Conservation (phyloP, 2,113 vertebrate species). For the Riparia riparia region DNA sequence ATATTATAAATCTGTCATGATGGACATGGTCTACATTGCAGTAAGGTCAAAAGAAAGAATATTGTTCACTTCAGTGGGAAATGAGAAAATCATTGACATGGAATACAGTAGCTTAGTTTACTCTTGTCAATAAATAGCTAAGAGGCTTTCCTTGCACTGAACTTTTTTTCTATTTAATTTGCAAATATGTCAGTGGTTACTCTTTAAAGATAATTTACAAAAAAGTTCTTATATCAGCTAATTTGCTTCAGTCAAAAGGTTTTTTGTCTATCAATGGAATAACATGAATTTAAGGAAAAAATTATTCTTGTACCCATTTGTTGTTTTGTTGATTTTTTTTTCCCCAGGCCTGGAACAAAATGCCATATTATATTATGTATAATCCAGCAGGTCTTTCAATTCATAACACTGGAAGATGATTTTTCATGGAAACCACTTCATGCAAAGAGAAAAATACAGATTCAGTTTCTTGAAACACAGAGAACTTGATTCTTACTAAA, state of each 20-base stretch:
- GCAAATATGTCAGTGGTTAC: not conserved
- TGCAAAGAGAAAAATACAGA: not conserved
- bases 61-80: not conserved
- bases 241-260: not conserved
- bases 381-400: not conserved
- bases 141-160: not conserved
- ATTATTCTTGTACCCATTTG: not conserved
- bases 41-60: not conserved
- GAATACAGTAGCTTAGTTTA: not conserved
- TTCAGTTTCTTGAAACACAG: not conserved
- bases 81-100: not conserved
- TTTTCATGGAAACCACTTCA: not conserved
- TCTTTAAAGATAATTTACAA: not conserved
- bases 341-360: not conserved
- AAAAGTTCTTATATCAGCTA: not conserved
- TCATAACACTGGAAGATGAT: not conserved
- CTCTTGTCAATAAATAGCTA: not conserved
- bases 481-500: not conserved
- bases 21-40: not conserved
- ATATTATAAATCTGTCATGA: not conserved
- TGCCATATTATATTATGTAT: not conserved
- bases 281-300: not conserved
- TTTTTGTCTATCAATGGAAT: not conserved
- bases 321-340: not conserved
- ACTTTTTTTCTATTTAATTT: not conserved